Percentiles rank a stretch among this genome's conserved stretches.
Conservation (phyloP, 2,113 vertebrate genomes). For the Stercorarius parasiticus region DNA sequence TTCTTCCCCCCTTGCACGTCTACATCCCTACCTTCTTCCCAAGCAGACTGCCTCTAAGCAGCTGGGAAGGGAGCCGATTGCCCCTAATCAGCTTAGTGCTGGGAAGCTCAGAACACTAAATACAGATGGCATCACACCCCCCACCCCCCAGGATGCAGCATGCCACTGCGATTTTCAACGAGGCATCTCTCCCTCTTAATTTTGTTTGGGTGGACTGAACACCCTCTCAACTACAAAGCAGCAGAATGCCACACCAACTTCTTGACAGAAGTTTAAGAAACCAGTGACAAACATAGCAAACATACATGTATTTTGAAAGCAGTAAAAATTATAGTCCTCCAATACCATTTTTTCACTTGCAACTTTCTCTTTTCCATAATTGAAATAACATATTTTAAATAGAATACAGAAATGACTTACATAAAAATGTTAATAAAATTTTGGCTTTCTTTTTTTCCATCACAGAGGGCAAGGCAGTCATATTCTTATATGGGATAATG, state of each 20-base stretch:
- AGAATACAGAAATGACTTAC: background rate
- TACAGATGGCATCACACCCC: background rate
- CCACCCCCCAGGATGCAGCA: background rate
- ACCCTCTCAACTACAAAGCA: background rate
- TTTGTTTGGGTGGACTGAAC: background rate
- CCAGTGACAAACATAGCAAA: background rate
- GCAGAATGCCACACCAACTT: background rate
- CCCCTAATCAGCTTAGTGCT: conserved; percentile 10
- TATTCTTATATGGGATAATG: background rate
- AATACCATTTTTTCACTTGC: background rate
- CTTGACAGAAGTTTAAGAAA: background rate
- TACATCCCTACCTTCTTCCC: background rate
- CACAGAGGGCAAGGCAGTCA: background rate
- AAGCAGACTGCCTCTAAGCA: background rate
- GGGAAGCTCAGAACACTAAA: conserved; percentile 1
- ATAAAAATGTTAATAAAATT: background rate
- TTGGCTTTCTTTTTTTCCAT: background rate
- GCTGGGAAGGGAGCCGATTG: conserved; percentile 22
- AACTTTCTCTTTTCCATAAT: background rate
- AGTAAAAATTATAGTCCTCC: background rate
- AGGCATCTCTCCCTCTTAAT: background rate
- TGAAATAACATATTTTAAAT: background rate
- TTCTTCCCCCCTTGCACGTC: background rate
- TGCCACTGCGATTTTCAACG: rapidly evolving
- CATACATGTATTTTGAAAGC: background rate